Base-by-base conservation (phyloP, 2,113 vertebrate species). In the Amblyopsis rosae region DNA sequence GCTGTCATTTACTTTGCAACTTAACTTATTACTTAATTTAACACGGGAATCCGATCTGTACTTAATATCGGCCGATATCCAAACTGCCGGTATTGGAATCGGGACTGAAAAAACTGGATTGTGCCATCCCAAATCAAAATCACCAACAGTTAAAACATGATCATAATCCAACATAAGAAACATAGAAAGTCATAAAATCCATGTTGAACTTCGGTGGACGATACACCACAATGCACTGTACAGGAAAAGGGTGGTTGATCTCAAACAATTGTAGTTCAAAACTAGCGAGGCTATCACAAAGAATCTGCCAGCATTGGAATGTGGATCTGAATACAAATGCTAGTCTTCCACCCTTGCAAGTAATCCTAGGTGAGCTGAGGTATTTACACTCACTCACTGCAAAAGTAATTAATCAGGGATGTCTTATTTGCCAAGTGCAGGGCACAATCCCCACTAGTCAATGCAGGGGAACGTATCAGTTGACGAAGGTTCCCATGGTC, bases 141-240 rank as follows among this genome's bases (percentile, higher is more conserved):
- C 1, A 26, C 26, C 26, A 26, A 26, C 26, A 26, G 3, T 26
- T 26, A 26, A 26, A 26, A 26, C 26, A 2, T 2, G 26, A 26
- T 2, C 26, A 26, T 26, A 26, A 26, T 26, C 26, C 26, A 26
- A 26, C 11, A 67, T 58, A 67, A 62, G 56, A 66, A 12, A 66
- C 56, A 66, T 59, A 16, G 32, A 73, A 9, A 26, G 45, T 51
- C 53, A 73, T 19, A 66, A 73, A 63, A 3, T 75, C 65, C 32
- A 68, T 35, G 41, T 68, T 26, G 26, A 26, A 26, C 26, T 26
- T 26, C 26, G 2, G 26, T 26, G 26, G 26, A 26, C 2, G 2
- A 26, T 26, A 73, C 17, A 73, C 50, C 49, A 73, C 17, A 4
- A 17, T 58, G 17, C 64, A 67, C 13, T 55, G 16, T 2, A 67